Base-by-base conservation (phyloP, 2,888 invertebrate species). In the Spatulosminthurus flaviceps region DNA sequence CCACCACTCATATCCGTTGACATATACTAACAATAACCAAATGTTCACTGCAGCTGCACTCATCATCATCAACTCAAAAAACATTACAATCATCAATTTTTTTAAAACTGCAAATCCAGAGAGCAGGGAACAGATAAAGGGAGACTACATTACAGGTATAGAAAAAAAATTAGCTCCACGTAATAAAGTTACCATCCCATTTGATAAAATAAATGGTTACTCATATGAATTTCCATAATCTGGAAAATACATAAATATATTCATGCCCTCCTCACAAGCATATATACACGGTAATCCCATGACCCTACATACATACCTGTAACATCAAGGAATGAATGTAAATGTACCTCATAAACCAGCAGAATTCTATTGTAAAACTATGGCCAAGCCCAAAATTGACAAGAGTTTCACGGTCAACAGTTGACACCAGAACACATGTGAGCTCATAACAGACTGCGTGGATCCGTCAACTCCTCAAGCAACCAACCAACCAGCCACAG, bases 381-480 rank as follows among this genome's bases (percentile, higher is more conserved):
- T 7, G 4, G 51, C 51, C 51, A 51, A 51, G 51, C 51, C 51
- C 51, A 51, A n/a, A 19, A 51, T 51, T 51, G 51, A 51, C 51
- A 51, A 51, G 7, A 51, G 51, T 51, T 51, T 51, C 51, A 51
- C 51, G 51, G 51, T 51, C 51, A 51, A 51, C 51, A 51, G 9
- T 51, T 51, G 51, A 51, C 51, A 51, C n/a, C 51, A 51, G n/a
- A 51, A 51, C 16, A 51, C 51, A 51, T n/a, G 51, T 51, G 51
- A 51, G 51, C 51, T 51, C 51, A 51, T 19, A 51, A 51, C 64
- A 64, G 64, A 64, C 64, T 24, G 64, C 64, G 11, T 64, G 64
- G 64, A 64, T 26, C 64, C 64, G 26, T 64, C 64, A 64, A 19
- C 22, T 64, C 64, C 64, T 9, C 64, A 64, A 64, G 64, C 64